Percentiles rank a stretch among this genome's conserved stretches.
Evolutionary conservation across 2,797 vertebrate genomes (phyloP).

Genomic region (Periophthalmus magnuspinnatus): DNA sequence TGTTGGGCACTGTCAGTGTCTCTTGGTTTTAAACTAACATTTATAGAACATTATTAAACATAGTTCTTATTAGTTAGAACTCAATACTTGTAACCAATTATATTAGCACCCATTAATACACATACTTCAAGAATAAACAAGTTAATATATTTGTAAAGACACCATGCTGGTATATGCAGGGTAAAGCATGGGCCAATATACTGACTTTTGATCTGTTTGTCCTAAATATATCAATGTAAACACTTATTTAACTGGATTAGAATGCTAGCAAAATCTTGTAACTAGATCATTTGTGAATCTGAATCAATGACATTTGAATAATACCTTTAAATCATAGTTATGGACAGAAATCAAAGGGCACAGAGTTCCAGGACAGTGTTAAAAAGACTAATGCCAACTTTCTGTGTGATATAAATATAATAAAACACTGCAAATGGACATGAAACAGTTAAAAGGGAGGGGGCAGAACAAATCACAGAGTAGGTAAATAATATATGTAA

Average conservation of each 20-base stretch:
- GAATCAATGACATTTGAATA: not conserved
- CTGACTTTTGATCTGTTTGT: not conserved
- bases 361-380: constrained; percentile 36
- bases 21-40: constrained; percentile 40
- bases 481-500: not conserved
- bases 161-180: not conserved
- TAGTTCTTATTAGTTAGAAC: constrained; percentile 19
- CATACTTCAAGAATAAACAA: not conserved
- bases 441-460: not conserved
- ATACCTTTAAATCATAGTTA: not conserved
- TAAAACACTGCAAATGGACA: constrained; percentile 48
- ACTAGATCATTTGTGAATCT: not conserved
- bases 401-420: constrained; percentile 32
- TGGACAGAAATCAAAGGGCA: constrained; percentile 17
- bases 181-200: not conserved
- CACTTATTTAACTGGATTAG: not conserved
- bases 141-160: not conserved
- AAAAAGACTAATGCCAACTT: constrained; percentile 16
- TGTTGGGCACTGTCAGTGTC: constrained; percentile 17
- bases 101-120: not conserved
- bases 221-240: constrained; percentile 13
- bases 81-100: not conserved
- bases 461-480: not conserved
- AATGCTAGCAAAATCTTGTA: constrained; percentile 24
- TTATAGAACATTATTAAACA: not conserved